Conservation (phyloP, 2,888 invertebrate species). For the Sussaba pulchella region DNA sequence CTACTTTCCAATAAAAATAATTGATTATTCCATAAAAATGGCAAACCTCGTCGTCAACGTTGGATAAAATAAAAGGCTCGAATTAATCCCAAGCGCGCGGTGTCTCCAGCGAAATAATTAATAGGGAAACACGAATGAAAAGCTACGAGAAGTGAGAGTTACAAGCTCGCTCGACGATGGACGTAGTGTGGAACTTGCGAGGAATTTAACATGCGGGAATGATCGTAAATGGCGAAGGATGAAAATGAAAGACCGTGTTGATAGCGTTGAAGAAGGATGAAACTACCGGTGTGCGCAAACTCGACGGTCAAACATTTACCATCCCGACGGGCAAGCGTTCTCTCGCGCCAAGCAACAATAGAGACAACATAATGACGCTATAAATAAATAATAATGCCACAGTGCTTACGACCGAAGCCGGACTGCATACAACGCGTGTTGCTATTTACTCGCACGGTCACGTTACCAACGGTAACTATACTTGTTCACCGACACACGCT, state of each 20-base stretch:
- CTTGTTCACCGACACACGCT: slow-evolving; percentile 9
- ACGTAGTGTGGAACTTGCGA: not conserved
- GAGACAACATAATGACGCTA: slow-evolving; percentile 81
- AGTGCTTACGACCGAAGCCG: slow-evolving; percentile 61
- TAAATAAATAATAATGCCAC: slow-evolving; percentile 81
- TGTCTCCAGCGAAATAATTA: too few relatives aligned
- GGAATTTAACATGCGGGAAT: not conserved
- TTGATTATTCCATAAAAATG: too few relatives aligned
- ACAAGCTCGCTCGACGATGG: not conserved
- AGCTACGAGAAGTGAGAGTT: slow-evolving; percentile 18
- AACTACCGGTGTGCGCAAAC: slow-evolving; percentile 29
- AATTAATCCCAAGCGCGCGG: too few relatives aligned
- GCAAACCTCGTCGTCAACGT: too few relatives aligned
- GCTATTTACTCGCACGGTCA: slow-evolving; percentile 10
- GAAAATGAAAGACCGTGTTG: too few relatives aligned
- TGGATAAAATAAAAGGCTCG: too few relatives aligned
- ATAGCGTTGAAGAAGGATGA: slow-evolving; percentile 27
- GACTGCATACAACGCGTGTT: not conserved
- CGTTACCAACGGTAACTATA: slow-evolving; percentile 16
- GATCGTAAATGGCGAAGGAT: too few relatives aligned
- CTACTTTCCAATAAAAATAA: too few relatives aligned
- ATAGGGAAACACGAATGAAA: too few relatives aligned
- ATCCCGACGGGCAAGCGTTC: slow-evolving; percentile 9
- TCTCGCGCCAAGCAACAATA: slow-evolving; percentile 71
- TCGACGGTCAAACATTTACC: slow-evolving; percentile 33